Conservation (phyloP, 2,888 invertebrate species). For the Himalopsyche anomala region DNA sequence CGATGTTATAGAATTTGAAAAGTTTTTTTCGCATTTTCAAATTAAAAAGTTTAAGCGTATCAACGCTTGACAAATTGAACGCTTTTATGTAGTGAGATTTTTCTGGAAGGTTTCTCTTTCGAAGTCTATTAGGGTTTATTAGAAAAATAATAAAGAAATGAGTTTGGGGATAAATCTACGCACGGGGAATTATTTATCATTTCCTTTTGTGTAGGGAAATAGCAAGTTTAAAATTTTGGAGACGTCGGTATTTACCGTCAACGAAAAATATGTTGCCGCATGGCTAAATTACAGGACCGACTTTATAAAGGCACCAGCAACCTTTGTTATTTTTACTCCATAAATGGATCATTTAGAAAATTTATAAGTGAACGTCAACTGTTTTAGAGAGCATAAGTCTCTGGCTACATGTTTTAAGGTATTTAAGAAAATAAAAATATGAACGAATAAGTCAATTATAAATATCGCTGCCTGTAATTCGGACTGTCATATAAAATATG, state of each 20-base stretch:
- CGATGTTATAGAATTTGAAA: too few species aligned
- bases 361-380: too few species aligned
- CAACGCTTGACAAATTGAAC: neutral
- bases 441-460: too few species aligned
- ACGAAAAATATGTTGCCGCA: conserved; percentile 25
- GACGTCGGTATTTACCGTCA: conserved; percentile 16
- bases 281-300: neutral
- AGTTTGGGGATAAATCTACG: conserved; percentile 3
- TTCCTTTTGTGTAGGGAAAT: neutral
- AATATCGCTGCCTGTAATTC: too few species aligned
- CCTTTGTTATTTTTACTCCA: neutral
- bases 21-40: too few species aligned
- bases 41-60: too few species aligned
- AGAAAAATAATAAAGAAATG: conserved; percentile 20
- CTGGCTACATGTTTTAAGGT: too few species aligned
- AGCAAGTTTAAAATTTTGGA: neutral
- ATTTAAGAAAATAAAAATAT: too few species aligned
- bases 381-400: too few species aligned
- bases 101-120: neutral
- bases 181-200: conserved; percentile 2
- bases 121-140: conserved; percentile 16
- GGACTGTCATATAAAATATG: too few species aligned
- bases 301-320: neutral
- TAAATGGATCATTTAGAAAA: too few species aligned
- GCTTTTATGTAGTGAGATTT: neutral